Conservation (phyloP, 2,888 invertebrate species). For the Caradrina kadenii region DNA sequence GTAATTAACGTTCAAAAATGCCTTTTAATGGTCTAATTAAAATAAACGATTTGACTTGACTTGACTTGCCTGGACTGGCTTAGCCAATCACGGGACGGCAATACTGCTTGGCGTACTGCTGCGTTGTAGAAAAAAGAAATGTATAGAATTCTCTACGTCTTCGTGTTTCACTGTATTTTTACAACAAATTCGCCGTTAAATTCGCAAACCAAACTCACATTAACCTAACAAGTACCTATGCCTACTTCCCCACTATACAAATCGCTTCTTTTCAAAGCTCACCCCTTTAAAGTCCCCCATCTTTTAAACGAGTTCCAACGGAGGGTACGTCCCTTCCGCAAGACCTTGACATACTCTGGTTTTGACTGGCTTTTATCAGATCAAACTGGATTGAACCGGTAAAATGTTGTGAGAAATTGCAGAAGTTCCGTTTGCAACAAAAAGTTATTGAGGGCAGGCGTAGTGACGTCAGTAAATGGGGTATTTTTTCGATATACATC, state of each 20-base stretch:
- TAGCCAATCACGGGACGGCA: background rate
- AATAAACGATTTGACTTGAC: no score
- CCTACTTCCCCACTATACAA: slow-evolving; percentile 27
- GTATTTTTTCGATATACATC: no score
- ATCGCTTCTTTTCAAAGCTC: slow-evolving; percentile 29
- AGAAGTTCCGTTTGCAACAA: slow-evolving; percentile 18
- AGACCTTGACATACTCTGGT: slow-evolving; percentile 57
- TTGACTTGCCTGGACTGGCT: no score
- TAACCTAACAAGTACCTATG: background rate
- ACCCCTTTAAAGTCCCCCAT: slow-evolving; percentile 51
- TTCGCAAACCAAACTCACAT: slow-evolving; percentile 9
- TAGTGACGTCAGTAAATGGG: background rate
- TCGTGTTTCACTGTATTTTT: background rate
- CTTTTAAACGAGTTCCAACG: slow-evolving; percentile 32
- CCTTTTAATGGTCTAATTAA: no score
- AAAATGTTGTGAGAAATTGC: background rate
- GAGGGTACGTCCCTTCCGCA: slow-evolving; percentile 42
- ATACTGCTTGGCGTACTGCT: background rate
- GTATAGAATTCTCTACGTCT: no score
- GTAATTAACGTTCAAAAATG: no score
- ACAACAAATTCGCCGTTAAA: slow-evolving; percentile 9
- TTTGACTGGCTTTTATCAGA: slow-evolving; percentile 47
- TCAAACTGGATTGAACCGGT: slow-evolving; percentile 41
- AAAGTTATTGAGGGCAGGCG: background rate
- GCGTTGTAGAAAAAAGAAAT: no score